phyloP scores from a whole-genome alignment of 2,113 vertebrate species.

The Myotis brandtii region DNA sequence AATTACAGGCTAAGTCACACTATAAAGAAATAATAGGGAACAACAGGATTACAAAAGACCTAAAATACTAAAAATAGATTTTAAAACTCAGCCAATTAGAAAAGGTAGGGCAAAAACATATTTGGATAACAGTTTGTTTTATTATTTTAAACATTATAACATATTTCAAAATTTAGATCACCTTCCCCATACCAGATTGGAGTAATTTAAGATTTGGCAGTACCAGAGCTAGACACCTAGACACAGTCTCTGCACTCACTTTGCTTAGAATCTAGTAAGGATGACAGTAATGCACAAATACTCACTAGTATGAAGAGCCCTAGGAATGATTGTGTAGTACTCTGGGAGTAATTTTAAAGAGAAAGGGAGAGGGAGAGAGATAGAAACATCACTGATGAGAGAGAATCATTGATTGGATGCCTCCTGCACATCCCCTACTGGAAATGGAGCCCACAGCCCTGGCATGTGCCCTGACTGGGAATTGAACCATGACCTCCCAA shows the following conservation, averaged over 20 bases:
- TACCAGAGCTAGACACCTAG: neutral
- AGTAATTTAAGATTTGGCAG: neutral
- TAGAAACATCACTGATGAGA: too few relatives aligned
- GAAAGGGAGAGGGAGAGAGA: too few relatives aligned
- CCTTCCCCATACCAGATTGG: neutral
- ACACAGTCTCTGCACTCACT: neutral
- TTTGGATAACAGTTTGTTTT: neutral
- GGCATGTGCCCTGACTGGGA: too few relatives aligned
- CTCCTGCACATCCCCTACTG: too few relatives aligned
- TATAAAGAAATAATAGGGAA: neutral
- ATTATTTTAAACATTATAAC: neutral
- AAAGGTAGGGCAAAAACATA: neutral
- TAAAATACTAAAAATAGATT: slow-evolving; percentile 12
- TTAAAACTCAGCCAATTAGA: neutral
- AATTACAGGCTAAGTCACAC: neutral
- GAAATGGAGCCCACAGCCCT: too few relatives aligned
- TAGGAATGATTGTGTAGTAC: neutral
- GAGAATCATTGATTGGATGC: too few relatives aligned
- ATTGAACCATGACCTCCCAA: too few relatives aligned
- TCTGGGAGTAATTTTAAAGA: neutral
- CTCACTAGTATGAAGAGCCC: too few relatives aligned
- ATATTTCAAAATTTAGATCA: neutral
- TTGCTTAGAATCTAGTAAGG: neutral
- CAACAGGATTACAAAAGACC: neutral
- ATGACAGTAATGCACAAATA: neutral